These are phyloP conservation scores for Hoplostethus mediterraneus DNA, from an alignment of 2,797 vertebrate species.

Conservation along the genomic window DNA sequence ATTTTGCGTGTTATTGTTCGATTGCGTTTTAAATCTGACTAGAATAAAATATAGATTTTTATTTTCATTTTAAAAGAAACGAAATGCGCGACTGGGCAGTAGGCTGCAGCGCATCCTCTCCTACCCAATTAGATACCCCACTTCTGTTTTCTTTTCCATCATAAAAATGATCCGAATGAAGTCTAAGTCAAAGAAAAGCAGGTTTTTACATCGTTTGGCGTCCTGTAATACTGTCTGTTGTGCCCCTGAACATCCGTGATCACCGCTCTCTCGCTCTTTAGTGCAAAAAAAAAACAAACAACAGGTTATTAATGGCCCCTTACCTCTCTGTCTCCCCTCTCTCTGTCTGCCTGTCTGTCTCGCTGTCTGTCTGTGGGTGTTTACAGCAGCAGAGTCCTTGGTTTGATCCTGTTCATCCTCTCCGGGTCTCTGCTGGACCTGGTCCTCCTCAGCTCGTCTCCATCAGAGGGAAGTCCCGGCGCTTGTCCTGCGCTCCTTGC, in stretches of 20 bases:
- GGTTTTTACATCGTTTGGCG: not conserved
- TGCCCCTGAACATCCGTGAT: too few relatives aligned
- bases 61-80: too few relatives aligned
- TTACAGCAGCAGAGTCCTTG: conserved; percentile 15
- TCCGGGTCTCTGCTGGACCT: conserved; percentile 36
- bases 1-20: too few relatives aligned
- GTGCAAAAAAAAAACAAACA: conserved; percentile 61
- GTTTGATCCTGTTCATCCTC: conserved; percentile 1
- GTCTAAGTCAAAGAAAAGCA: not conserved
- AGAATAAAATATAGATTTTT: too few relatives aligned
- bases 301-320: conserved; percentile 70
- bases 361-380: not conserved
- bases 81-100: too few relatives aligned
- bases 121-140: too few relatives aligned
- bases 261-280: conserved; percentile 2
- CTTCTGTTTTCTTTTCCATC: not conserved
- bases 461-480: conserved; percentile 62
- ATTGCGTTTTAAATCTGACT: too few relatives aligned
- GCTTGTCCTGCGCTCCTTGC: conserved; percentile 56
- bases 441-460: conserved; percentile 53
- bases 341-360: conserved; percentile 46
- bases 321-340: conserved; percentile 49
- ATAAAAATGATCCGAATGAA: conserved; percentile 2
- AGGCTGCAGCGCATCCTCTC: too few relatives aligned
- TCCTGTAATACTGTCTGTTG: not conserved